Base-by-base conservation (phyloP, 2,797 vertebrate genomes). In the Momotus momota region DNA sequence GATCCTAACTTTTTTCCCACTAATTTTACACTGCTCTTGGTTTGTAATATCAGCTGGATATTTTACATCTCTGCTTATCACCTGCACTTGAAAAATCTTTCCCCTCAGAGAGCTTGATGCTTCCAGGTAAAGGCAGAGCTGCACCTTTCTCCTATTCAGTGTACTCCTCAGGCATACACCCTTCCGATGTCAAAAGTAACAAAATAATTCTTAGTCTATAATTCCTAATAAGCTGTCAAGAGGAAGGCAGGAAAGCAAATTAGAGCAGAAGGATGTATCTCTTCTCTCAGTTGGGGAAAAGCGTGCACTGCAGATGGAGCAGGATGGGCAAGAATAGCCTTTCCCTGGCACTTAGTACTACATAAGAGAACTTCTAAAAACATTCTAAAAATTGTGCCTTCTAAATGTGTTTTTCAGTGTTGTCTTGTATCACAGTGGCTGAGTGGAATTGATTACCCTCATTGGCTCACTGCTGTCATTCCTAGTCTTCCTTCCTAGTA, bases 21-120 rank as follows among this genome's bases (percentile, higher is more conserved):
- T 92, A 8, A 80, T 85, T 43, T 71, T 71, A 64, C 46, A 27
- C 71, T 27, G 35, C 26, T 85, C 33, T 81, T 73, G n/a, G 60
- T 89, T 82, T 93, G 81, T 91, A 80, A 5, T 67, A 91, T 31
- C 93, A 95, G 78, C 67, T 87, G 89, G 91, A 52, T 94, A 45
- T 82, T 95, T 96, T 70, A 82, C 26, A 72, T 81, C 62, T 89
- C 71, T 55, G 19, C 48, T 82, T 81, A 66, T 64, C 81, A 85
- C 6, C 35, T 82, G 21, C n/a, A 21, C 52, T 77, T 81, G 73
- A 81, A 92, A 84, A 58, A 27, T 41, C 45, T 90, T 88, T 43
- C 45, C n/a, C n/a, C 29, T 46, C 69, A 10, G 83, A 74, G 9
- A 35, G 45, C 57, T 41, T 64, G 17, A 17, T 81, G 45, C 62